Percentiles rank a stretch among this genome's conserved stretches.
These are phyloP conservation scores for Enteromius argenteus DNA, from an alignment of 2,797 vertebrate genomes.

Conservation along the genomic window DNA sequence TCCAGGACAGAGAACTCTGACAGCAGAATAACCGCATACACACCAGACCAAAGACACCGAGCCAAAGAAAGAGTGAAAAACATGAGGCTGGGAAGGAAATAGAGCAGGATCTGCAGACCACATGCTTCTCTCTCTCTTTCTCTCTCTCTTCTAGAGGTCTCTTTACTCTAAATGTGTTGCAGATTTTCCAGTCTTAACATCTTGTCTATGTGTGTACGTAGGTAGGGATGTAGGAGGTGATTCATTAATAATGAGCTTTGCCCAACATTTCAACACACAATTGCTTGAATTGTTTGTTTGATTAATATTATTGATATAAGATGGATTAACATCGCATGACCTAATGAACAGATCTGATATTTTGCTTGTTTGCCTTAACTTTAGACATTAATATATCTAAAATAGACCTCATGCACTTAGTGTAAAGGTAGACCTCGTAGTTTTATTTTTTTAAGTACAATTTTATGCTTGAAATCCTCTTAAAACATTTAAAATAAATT, in stretches of 20 bases:
- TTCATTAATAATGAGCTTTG: background rate
- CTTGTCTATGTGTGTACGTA: constrained; percentile 9
- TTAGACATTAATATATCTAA: background rate
- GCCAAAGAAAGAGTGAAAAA: constrained; percentile 64
- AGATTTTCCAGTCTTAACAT: background rate
- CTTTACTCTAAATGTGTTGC: constrained; percentile 14
- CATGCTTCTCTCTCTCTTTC: constrained; percentile 65
- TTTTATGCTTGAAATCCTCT: too few species aligned
- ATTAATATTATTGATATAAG: background rate
- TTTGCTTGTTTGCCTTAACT: background rate
- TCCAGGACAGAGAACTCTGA: constrained; percentile 73
- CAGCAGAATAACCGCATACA: constrained; percentile 69
- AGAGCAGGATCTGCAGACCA: constrained; percentile 80
- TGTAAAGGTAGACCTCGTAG: background rate
- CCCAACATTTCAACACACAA: background rate
- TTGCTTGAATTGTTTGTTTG: background rate
- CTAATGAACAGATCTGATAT: background rate
- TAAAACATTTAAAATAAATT: too few species aligned
- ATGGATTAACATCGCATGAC: background rate
- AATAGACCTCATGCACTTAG: background rate
- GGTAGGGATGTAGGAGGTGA: constrained; percentile 23
- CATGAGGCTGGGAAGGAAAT: constrained; percentile 71
- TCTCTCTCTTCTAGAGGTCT: background rate
- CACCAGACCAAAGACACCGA: constrained; percentile 53
- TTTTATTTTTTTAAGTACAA: too few species aligned